These are phyloP conservation scores for Chiloscyllium punctatum DNA, from an alignment of 2,797 vertebrate genomes.

Conservation along the genomic window DNA sequence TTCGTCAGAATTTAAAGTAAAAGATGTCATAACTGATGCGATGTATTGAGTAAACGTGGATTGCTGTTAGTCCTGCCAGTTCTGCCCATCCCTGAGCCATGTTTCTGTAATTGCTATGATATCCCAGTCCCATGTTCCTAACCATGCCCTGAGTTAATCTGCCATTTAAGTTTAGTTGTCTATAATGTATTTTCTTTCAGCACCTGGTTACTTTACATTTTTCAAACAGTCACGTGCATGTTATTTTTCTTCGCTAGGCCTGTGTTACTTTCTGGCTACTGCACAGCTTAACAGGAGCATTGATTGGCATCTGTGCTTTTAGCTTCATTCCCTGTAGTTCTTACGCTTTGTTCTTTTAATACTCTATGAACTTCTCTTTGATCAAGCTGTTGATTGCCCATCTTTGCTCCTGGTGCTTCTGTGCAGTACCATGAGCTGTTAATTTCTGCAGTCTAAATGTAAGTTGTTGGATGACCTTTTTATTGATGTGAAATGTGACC, in stretches of 20 bases:
- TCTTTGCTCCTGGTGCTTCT: background rate
- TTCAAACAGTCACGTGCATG: too few relatives aligned
- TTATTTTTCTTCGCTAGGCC: too few relatives aligned
- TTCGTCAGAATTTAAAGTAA: too few relatives aligned
- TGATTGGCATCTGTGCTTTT: background rate
- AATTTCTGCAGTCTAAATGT: background rate
- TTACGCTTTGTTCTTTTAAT: background rate
- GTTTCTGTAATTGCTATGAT: too few relatives aligned
- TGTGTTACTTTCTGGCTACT: background rate
- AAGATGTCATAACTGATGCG: too few relatives aligned
- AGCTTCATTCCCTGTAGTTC: background rate
- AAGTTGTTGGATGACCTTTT: background rate
- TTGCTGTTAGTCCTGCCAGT: too few relatives aligned
- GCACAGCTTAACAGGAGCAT: background rate
- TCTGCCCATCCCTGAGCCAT: too few relatives aligned
- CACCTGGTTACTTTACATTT: background rate
- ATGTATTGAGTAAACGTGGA: too few relatives aligned
- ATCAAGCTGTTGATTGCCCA: background rate
- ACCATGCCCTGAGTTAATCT: too few relatives aligned
- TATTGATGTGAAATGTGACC: background rate
- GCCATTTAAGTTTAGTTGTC: background rate
- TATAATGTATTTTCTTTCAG: too few relatives aligned
- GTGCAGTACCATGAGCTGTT: background rate
- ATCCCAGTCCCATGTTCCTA: too few relatives aligned
- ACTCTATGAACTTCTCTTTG: background rate